Evolutionary conservation across 2,113 vertebrate species (phyloP), one percentile per base, ranked within the genome.

Genomic region (Microcebus lehilahytsara): DNA sequence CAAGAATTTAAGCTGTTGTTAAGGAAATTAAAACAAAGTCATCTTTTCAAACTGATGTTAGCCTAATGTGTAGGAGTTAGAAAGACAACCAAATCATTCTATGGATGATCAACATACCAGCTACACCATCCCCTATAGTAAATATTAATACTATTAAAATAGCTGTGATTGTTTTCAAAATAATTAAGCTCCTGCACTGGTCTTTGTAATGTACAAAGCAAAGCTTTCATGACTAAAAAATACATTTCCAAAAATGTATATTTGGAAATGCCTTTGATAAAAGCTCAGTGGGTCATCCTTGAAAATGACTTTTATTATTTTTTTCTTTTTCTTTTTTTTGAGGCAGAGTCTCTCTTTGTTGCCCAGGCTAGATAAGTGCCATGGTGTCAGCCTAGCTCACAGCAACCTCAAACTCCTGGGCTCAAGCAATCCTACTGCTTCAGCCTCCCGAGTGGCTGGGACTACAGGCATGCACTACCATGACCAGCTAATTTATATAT

Each of bases 11-110:
- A 91, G 78, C 34, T 94, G 58, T 56, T 93, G 51, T 92, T 95
- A 92, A 95, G 87, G 79, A 98, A 98, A 98, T 96, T 95, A 97
- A 97, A 95, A 96, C 86, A 91, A 96, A 97, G 91, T 71, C 78
- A 62, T 89, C 91, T 85, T 95, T 95, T 93, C 86, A 91, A 94
- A 96, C 75, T 58, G 34, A 95, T 81, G 72, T n/a, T 94, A 93
- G 34, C 37, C 20, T 79, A 67, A 89, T 49, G 56, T 27, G n/a
- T 37, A 91, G 64, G 34, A 62, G 42, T 42, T 53, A 79, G 4
- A 87, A 51, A 95, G 67, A 62, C 62, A 91, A 94, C 27, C 25
- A 92, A 74, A 78, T 74, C 67, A 91, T 85, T 93, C 66, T 71
- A 69, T 23, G 69, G 66, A 46, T 49, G 64, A 74, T 83, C 60